Base-by-base conservation (phyloP, 1,140 invertebrate species). In the Sipha flava region DNA sequence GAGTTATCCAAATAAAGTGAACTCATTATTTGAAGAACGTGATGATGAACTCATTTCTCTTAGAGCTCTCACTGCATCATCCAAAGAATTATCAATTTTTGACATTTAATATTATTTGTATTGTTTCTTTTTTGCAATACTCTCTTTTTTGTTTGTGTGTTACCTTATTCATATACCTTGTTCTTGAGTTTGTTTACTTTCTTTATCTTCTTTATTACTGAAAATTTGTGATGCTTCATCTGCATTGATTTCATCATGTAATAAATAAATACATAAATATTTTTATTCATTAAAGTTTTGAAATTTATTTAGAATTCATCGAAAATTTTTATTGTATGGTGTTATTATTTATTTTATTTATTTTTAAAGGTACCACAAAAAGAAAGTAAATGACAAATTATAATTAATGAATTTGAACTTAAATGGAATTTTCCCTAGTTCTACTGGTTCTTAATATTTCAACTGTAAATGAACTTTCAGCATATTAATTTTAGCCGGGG, bases 401-500 rank as follows among this genome's bases (percentile, higher is more conserved):
- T 79, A 26, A 16, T 29, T 26, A n/a, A 18, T 2, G n/a, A 18
- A 54, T 79, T 79, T 29, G 4, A 49, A 10, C n/a, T 18, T 18
- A 52, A 54, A 23, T 79, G 40, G 77, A 79, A 87, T 83, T 87
- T 88, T 83, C 87, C 81, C 81, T 16, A 2, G 23, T 43, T 52
- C 62, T 43, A 70, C 52, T 72, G 73, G 79, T 3, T 72, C 72
- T 7, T 18, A 31, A 26, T 82, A 82, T 82, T 86, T 82, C 68
- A 87, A 88, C 81, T 87, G 87, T 72, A 88, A 88, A 81, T 54
- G 83, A 1, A 84, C 81, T 81, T 87, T 85, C 82, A 86, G 85
- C 31, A 84, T 87, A 47, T 86, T 88, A 31, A 81, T 88, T 21
- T 81, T 64, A 34, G 77, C 77, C 3, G n/a, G n/a, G n/a, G n/a